phyloP scores from a whole-genome alignment of 2,888 invertebrate species.

The Catotricha subobsoleta region DNA sequence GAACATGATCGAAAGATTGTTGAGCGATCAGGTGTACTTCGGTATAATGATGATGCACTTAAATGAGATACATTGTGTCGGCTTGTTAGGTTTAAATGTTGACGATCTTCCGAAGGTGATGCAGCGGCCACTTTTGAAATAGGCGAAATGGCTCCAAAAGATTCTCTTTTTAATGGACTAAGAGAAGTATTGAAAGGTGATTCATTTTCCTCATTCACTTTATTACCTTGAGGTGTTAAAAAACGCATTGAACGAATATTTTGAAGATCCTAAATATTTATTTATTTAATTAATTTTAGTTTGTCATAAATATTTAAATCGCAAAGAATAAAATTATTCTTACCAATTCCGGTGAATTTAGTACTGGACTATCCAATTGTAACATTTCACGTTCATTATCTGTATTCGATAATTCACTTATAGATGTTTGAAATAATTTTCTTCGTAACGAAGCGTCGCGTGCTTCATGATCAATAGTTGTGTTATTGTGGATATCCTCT shows the following conservation, averaged over 20 bases:
- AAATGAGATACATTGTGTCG: not conserved
- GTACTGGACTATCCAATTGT: slow-evolving; percentile 14
- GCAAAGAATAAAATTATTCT: not conserved
- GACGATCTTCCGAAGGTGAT: not conserved
- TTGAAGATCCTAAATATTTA: not conserved
- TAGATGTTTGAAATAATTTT: slow-evolving; percentile 21
- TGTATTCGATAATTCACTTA: slow-evolving; percentile 10
- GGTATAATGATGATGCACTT: slow-evolving; percentile 1
- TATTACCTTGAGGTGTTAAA: not conserved
- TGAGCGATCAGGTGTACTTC: slow-evolving; percentile 10
- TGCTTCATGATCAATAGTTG: slow-evolving; percentile 14
- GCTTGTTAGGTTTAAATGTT: not conserved
- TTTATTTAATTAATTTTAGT: not conserved
- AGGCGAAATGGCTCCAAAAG: slow-evolving; percentile 26
- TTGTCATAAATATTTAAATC: not conserved
- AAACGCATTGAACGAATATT: not conserved
- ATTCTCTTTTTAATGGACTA: slow-evolving; percentile 21
- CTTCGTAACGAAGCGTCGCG: slow-evolving; percentile 26
- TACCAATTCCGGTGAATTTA: slow-evolving; percentile 12
- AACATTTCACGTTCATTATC: slow-evolving; percentile 12
- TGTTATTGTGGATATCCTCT: no score
- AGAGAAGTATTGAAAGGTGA: slow-evolving; percentile 5
- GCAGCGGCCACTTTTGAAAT: slow-evolving; percentile 17
- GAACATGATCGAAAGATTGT: not conserved
- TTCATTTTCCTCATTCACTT: slow-evolving; percentile 1